Percentiles rank a stretch among this genome's conserved stretches.
Evolutionary conservation across 2,888 invertebrate species (phyloP).

Genomic region (Lasius fuliginosus): DNA sequence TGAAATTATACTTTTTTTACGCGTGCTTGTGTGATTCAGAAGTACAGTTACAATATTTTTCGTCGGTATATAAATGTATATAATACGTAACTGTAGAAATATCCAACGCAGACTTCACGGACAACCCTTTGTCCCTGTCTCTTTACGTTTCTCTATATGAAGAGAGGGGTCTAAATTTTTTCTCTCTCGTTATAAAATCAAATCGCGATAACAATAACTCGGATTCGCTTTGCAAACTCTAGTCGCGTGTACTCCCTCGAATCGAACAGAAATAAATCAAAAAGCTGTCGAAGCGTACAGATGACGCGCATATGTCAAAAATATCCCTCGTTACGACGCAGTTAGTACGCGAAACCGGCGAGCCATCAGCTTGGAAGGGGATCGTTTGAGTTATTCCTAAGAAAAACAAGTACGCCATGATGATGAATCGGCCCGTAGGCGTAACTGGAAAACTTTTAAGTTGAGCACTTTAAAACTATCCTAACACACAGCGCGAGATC

Average conservation of each 20-base stretch:
- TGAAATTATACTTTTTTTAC: not conserved
- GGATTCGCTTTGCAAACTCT: not conserved
- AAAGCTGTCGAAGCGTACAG: not conserved
- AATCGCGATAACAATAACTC: not conserved
- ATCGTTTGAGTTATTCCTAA: conserved; percentile 46
- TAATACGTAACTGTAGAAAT: not conserved
- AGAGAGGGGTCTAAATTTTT: not conserved
- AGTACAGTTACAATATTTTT: not conserved
- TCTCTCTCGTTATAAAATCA: not conserved
- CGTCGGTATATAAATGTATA: not conserved
- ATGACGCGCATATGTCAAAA: conserved; percentile 19
- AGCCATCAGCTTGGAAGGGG: conserved; percentile 11
- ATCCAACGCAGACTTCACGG: not conserved
- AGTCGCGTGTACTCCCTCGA: not conserved
- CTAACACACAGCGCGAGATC: conserved; percentile 42
- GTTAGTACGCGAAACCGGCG: conserved; percentile 10
- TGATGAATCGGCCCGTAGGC: conserved; percentile 38
- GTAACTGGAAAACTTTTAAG: conserved; percentile 44
- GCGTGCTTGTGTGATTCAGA: not conserved
- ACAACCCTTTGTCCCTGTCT: not conserved
- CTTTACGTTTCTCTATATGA: not conserved
- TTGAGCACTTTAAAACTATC: conserved; percentile 43
- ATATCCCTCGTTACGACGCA: conserved; percentile 16
- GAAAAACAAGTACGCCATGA: conserved; percentile 33
- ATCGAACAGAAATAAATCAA: conserved; percentile 15